A percentile compares a stretch with the other conserved stretches of the same genome.
phyloP scores from a whole-genome alignment of 2,113 vertebrate species.

The Thermophis baileyi region DNA sequence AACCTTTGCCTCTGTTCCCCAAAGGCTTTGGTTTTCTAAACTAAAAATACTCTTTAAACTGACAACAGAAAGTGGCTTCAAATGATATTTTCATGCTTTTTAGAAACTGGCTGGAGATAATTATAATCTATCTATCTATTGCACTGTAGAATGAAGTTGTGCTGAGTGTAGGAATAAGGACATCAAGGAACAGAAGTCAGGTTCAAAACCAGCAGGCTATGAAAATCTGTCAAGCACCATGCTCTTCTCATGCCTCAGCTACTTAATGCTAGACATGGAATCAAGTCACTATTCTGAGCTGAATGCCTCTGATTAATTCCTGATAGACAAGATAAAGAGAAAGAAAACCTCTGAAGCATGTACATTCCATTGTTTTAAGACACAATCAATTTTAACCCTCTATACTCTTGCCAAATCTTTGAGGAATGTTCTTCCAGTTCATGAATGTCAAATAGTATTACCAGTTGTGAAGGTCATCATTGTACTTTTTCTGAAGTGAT shows the following conservation, averaged over 20 bases:
- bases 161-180: slow-evolving; percentile 24
- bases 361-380: slow-evolving; percentile 65
- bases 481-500: slow-evolving; percentile 4
- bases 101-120: slow-evolving; percentile 12
- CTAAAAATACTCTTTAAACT: background rate
- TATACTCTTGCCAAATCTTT: background rate
- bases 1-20: background rate
- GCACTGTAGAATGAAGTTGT: slow-evolving; percentile 5
- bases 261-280: slow-evolving; percentile 59
- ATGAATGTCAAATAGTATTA: slow-evolving; percentile 26
- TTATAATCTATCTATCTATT: slow-evolving; percentile 24
- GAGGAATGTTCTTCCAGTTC: slow-evolving; percentile 29
- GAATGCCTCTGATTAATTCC: slow-evolving; percentile 67
- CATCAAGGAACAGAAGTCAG: slow-evolving; percentile 21
- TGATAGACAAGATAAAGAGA: slow-evolving; percentile 64
- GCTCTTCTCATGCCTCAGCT: slow-evolving; percentile 66
- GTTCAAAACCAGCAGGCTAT: slow-evolving; percentile 17
- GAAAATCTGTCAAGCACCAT: slow-evolving; percentile 42
- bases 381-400: slow-evolving; percentile 53
- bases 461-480: slow-evolving; percentile 31
- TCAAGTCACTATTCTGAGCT: slow-evolving; percentile 59
- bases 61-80: background rate
- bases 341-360: slow-evolving; percentile 67
- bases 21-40: background rate
- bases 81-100: background rate